phyloP scores from a whole-genome alignment of 2,888 invertebrate species.

The Cheilosia grossa region DNA sequence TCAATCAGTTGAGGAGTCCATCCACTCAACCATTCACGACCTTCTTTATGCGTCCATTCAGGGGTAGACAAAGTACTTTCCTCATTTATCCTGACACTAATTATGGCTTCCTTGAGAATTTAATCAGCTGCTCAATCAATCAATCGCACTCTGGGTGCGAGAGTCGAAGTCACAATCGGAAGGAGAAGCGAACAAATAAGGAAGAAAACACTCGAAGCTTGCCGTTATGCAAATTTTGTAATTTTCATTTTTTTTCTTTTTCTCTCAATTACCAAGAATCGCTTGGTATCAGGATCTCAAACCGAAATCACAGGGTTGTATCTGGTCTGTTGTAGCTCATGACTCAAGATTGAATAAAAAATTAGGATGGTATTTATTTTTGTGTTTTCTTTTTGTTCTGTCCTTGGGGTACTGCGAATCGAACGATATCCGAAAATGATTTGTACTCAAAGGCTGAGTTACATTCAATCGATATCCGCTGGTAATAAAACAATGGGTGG shows the following conservation, averaged over 20 bases:
- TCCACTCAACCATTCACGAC: slow-evolving; percentile 28
- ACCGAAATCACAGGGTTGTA: slow-evolving; percentile 46
- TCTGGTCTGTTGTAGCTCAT: slow-evolving; percentile 47
- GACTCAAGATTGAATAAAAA: slow-evolving; percentile 42
- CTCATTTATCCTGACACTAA: slow-evolving; percentile 72
- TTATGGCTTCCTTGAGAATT: slow-evolving; percentile 75
- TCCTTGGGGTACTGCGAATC: slow-evolving; percentile 21
- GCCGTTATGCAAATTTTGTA: slow-evolving; percentile 59
- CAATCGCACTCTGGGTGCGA: slow-evolving; percentile 56
- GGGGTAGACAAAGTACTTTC: slow-evolving; percentile 56
- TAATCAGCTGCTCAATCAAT: slow-evolving; percentile 74
- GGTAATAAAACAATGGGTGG: slow-evolving; percentile 34
- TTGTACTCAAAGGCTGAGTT: slow-evolving; percentile 58
- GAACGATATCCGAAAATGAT: slow-evolving; percentile 68
- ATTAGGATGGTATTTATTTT: slow-evolving; percentile 46
- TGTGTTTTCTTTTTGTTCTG: neutral
- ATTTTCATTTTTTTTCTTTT: slow-evolving; percentile 14
- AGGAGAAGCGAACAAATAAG: slow-evolving; percentile 14
- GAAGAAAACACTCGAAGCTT: slow-evolving; percentile 30
- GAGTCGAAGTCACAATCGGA: slow-evolving; percentile 1
- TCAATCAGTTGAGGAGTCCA: slow-evolving; percentile 38
- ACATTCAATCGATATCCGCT: slow-evolving; percentile 56
- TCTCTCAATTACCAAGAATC: slow-evolving; percentile 50
- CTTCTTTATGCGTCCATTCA: slow-evolving; percentile 52
- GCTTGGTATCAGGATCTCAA: slow-evolving; percentile 49